Percentiles rank a stretch among this genome's conserved stretches.
Conservation (phyloP, 2,113 vertebrate genomes). For the Phycodurus eques region DNA sequence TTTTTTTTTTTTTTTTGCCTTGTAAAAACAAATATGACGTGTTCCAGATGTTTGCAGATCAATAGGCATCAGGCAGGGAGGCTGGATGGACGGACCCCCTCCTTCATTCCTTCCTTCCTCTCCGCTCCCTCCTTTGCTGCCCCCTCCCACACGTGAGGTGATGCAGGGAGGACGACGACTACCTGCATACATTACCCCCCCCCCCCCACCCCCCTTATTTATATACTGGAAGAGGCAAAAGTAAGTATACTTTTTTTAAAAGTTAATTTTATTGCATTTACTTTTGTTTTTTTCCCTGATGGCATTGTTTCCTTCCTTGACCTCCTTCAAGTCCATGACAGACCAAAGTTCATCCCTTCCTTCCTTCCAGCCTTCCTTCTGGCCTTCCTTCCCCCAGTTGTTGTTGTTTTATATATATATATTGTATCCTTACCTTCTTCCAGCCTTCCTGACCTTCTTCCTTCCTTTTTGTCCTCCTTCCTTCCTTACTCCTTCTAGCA, state of each 20-base stretch:
- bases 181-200: background rate
- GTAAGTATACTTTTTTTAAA: background rate
- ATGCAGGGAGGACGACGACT: slow-evolving; percentile 1
- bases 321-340: too few relatives aligned
- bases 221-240: background rate
- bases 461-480: too few relatives aligned
- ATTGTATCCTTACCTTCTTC: too few relatives aligned
- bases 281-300: background rate
- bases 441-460: too few relatives aligned
- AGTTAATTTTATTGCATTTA: background rate
- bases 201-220: background rate
- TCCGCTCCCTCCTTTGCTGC: background rate
- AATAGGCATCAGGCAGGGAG: slow-evolving; percentile 38
- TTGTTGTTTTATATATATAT: too few relatives aligned
- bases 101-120: background rate
- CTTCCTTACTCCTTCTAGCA: too few relatives aligned
- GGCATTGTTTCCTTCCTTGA: background rate
- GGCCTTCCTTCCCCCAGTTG: too few relatives aligned
- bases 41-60: slow-evolving; percentile 67
- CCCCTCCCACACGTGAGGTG: slow-evolving; percentile 22
- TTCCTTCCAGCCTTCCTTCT: background rate
- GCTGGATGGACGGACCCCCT: slow-evolving; percentile 10
- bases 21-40: slow-evolving; percentile 60
- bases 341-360: background rate
- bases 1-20: slow-evolving; percentile 24